These are phyloP conservation scores for Ceramica pisi DNA, from an alignment of 2,888 invertebrate genomes.

Conservation along the genomic window DNA sequence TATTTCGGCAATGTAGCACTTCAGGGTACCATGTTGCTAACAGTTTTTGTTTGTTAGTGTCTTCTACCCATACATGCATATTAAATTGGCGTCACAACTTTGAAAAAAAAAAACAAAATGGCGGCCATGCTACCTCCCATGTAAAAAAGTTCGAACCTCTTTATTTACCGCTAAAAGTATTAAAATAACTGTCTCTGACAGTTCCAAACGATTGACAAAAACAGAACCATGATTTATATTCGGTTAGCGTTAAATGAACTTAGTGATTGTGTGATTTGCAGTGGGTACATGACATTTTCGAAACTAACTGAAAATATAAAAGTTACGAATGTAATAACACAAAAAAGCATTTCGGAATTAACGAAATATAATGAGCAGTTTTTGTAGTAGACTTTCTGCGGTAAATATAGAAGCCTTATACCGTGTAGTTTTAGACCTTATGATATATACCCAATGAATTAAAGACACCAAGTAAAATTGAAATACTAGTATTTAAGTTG, in stretches of 20 bases:
- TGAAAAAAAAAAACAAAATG: too few species aligned
- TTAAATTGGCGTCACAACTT: too few species aligned
- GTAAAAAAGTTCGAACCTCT: too few species aligned
- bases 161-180: not conserved
- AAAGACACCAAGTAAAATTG: too few species aligned
- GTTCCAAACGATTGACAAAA: not conserved
- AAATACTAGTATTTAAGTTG: not conserved
- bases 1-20: too few species aligned
- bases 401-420: slow-evolving; percentile 1
- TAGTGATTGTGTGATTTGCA: not conserved
- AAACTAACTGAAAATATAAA: too few species aligned
- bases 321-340: slow-evolving; percentile 5
- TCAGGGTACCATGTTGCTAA: too few species aligned
- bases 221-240: not conserved
- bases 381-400: slow-evolving; percentile 12
- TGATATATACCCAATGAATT: too few species aligned
- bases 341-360: slow-evolving; percentile 26
- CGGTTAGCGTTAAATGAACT: not conserved
- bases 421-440: not conserved
- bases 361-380: slow-evolving; percentile 1
- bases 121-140: too few species aligned
- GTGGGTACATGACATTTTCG: too few species aligned
- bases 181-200: not conserved
- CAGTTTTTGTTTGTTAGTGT: too few species aligned
- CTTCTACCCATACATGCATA: too few species aligned